Evolutionary conservation across 2,888 invertebrate species (phyloP).

Genomic region (Apamea sordens): DNA sequence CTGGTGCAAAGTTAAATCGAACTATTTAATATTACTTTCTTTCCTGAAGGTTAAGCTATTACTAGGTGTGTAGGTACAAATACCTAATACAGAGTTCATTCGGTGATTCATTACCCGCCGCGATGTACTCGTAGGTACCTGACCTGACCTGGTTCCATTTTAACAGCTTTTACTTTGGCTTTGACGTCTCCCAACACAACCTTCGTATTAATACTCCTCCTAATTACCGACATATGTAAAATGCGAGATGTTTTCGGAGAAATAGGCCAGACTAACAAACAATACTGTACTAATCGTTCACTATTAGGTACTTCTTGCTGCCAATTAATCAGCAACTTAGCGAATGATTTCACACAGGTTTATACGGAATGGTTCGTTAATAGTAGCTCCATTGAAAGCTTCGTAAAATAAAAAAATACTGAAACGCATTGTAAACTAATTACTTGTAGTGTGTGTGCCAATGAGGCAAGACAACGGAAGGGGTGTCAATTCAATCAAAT

Average conservation of each 20-base stretch:
- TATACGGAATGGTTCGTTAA: not conserved
- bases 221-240: conserved; percentile 29
- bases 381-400: not conserved
- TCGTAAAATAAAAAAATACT: not conserved
- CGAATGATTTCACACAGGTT: not conserved
- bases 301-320: not conserved
- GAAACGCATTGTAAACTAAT: not conserved
- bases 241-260: conserved; percentile 8
- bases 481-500: too few relatives aligned
- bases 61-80: not conserved
- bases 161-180: conserved; percentile 47
- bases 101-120: conserved; percentile 33
- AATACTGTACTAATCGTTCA: not conserved
- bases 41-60: not conserved
- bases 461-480: too few relatives aligned
- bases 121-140: conserved; percentile 20
- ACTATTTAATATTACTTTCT: not conserved
- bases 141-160: conserved; percentile 59
- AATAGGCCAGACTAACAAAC: not conserved
- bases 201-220: conserved; percentile 28
- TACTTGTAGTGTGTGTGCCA: not conserved
- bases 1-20: not conserved
- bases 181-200: conserved; percentile 26
- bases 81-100: conserved; percentile 25
- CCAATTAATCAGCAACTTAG: not conserved